Percentiles rank a stretch among this genome's conserved stretches.
These are phyloP conservation scores for Podarcis muralis DNA, from an alignment of 2,113 vertebrate genomes.

Conservation along the genomic window DNA sequence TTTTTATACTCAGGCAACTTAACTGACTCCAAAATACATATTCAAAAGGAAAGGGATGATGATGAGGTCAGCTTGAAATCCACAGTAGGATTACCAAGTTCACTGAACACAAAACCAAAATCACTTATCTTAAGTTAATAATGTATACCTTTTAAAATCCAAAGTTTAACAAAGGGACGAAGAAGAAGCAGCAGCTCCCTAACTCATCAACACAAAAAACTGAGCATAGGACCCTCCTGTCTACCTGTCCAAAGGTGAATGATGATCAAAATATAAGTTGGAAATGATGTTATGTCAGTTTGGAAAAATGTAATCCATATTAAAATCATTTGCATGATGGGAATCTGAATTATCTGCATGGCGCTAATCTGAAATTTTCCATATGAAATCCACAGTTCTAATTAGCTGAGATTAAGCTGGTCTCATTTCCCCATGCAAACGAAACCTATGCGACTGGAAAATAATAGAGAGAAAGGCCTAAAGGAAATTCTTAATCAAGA, in stretches of 20 bases:
- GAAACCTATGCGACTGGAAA: background rate
- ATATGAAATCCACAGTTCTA: background rate
- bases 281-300: background rate
- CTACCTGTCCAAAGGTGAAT: background rate
- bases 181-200: background rate
- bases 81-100: slow-evolving; percentile 64
- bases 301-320: background rate
- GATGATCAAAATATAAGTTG: too few relatives aligned
- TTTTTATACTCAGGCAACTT: slow-evolving; percentile 70
- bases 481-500: background rate
- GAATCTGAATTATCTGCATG: background rate
- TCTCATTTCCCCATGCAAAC: background rate
- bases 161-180: too few relatives aligned
- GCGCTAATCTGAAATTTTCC: background rate
- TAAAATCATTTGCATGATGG: background rate
- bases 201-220: background rate
- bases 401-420: background rate
- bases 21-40: slow-evolving; percentile 72
- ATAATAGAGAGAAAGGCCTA: background rate
- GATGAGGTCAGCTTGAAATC: slow-evolving; percentile 73
- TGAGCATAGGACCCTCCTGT: too few relatives aligned
- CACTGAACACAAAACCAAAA: slow-evolving; percentile 73
- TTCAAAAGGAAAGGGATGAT: slow-evolving; percentile 72
- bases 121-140: slow-evolving; percentile 74
- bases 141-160: slow-evolving; percentile 47